phyloP scores from a whole-genome alignment of 2,888 invertebrate genomes.

The Melieria crassipennis region DNA sequence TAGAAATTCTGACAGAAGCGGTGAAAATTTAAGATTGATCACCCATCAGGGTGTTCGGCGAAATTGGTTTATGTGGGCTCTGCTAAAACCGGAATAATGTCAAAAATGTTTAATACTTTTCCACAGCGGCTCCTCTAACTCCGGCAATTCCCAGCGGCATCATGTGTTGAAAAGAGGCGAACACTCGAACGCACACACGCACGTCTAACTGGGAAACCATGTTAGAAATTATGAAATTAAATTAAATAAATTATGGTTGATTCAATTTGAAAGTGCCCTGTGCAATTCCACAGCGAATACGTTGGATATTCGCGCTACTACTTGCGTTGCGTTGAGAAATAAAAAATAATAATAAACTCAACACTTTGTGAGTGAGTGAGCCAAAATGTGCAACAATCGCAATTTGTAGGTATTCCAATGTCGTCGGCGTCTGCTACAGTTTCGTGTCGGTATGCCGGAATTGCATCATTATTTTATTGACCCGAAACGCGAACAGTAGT shows the following conservation, averaged over 20 bases:
- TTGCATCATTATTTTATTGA: no score
- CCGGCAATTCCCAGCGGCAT: conserved; percentile 21
- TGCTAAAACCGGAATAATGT: conserved; percentile 60
- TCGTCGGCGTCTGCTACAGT: no score
- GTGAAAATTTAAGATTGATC: conserved; percentile 67
- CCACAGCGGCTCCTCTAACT: conserved; percentile 17
- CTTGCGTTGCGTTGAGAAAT: no score
- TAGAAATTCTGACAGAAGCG: conserved; percentile 62
- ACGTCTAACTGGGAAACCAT: no score
- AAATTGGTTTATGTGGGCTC: conserved; percentile 40
- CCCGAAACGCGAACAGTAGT: no score
- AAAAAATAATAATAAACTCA: no score
- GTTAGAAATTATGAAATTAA: conserved; percentile 16
- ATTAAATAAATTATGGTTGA: conserved; percentile 32
- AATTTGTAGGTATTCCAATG: no score
- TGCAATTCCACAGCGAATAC: no score
- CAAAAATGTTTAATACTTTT: conserved; percentile 39
- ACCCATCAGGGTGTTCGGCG: conserved; percentile 54
- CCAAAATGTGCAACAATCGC: no score
- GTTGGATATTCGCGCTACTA: no score
- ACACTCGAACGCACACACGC: background rate
- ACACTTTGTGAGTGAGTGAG: no score
- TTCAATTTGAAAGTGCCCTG: conserved; percentile 2
- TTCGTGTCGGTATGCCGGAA: no score
- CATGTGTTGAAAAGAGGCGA: conserved; percentile 13